A percentile compares a stretch with the other conserved stretches of the same genome.
phyloP scores from a whole-genome alignment of 2,797 vertebrate genomes.

The Meriones psammophilus region DNA sequence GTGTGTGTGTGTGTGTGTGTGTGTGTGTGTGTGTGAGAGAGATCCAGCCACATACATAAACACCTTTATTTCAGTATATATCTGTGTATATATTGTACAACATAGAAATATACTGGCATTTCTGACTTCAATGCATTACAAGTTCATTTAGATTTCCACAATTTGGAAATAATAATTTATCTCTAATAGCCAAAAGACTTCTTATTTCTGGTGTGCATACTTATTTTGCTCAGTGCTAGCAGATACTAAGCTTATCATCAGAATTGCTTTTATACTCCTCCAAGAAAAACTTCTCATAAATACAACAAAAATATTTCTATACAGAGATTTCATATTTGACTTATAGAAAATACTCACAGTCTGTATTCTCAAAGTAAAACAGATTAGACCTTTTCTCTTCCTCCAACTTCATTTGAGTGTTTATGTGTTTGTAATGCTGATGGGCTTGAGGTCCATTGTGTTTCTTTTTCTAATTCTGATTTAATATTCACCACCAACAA shows the following conservation, averaged over 20 bases:
- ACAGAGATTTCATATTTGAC: neutral
- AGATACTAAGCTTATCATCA: conserved; percentile 22
- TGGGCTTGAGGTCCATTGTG: neutral
- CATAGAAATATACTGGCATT: neutral
- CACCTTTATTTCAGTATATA: neutral
- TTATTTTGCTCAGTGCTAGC: neutral
- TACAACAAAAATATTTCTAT: neutral
- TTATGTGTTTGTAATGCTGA: neutral
- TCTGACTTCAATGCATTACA: neutral
- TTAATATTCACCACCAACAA: neutral
- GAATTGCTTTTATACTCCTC: neutral
- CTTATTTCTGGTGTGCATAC: neutral
- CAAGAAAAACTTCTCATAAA: neutral
- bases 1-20: too few relatives aligned
- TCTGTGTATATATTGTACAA: neutral
- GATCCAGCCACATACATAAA: neutral
- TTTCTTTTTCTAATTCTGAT: neutral
- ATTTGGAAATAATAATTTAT: neutral
- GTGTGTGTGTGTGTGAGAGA: too few relatives aligned
- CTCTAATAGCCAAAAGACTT: neutral
- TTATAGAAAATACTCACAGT: neutral
- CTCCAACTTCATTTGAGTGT: neutral
- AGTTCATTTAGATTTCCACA: neutral
- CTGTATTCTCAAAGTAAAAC: neutral
- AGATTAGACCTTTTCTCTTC: neutral